phyloP scores from a whole-genome alignment of 2,888 invertebrate genomes.

The Vesta saturnalis region DNA sequence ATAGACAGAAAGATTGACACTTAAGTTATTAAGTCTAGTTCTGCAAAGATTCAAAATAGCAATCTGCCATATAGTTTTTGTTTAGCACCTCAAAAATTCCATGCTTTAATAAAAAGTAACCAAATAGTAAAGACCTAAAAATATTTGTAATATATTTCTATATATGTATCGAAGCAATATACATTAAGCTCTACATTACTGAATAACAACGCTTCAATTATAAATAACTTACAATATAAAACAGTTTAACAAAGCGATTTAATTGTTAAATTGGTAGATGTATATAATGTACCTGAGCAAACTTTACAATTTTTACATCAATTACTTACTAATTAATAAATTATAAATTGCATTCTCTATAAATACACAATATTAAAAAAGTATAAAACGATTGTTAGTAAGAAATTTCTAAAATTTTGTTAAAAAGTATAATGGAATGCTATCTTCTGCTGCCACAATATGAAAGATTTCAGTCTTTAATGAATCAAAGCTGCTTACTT shows the following conservation, averaged over 20 bases:
- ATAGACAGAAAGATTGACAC: no score
- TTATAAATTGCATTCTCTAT: background rate
- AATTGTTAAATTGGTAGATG: slow-evolving; percentile 16
- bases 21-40: no score
- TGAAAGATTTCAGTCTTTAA: background rate
- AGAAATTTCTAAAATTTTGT: background rate
- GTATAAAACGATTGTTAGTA: background rate
- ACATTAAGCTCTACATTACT: slow-evolving; percentile 49
- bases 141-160: slow-evolving; percentile 52
- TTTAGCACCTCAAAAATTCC: slow-evolving; percentile 8
- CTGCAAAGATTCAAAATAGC: background rate
- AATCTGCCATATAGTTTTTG: no score
- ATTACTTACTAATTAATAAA: background rate
- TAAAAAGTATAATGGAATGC: background rate
- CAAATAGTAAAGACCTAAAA: slow-evolving; percentile 31
- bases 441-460: background rate
- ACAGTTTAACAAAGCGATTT: background rate
- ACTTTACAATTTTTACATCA: slow-evolving; percentile 28
- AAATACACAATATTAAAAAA: slow-evolving; percentile 7
- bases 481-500: background rate
- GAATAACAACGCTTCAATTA: slow-evolving; percentile 47
- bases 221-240: slow-evolving; percentile 17
- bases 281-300: slow-evolving; percentile 32
- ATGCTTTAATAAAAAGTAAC: slow-evolving; percentile 38
- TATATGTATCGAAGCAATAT: slow-evolving; percentile 52